Evolutionary conservation across 2,888 invertebrate species (phyloP).

Genomic region (Protodeltote pygarga): DNA sequence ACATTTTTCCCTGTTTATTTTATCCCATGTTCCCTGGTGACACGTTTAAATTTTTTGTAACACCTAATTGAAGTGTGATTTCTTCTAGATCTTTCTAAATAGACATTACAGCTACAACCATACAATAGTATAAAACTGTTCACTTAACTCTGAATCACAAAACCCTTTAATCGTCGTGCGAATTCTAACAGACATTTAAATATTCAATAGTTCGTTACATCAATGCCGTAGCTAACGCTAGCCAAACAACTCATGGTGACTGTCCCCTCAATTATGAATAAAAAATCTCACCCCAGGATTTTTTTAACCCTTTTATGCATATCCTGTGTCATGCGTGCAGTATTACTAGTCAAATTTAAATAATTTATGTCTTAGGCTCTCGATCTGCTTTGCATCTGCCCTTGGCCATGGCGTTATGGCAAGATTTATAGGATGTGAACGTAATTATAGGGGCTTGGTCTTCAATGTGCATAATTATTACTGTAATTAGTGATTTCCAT

Average conservation of each 20-base stretch:
- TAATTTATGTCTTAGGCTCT: slow-evolving; percentile 81
- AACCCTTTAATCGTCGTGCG: slow-evolving; percentile 70
- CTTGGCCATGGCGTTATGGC: slow-evolving; percentile 48
- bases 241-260: slow-evolving; percentile 64
- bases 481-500: slow-evolving; percentile 16
- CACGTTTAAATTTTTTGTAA: no score
- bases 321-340: slow-evolving; percentile 81
- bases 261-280: slow-evolving; percentile 65
- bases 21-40: neutral
- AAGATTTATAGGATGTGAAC: slow-evolving; percentile 47
- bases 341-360: slow-evolving; percentile 86
- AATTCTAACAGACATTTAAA: slow-evolving; percentile 65
- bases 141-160: slow-evolving; percentile 18
- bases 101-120: no score
- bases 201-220: slow-evolving; percentile 75
- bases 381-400: slow-evolving; percentile 78
- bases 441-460: slow-evolving; percentile 32
- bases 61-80: no score
- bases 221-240: slow-evolving; percentile 71
- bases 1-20: neutral
- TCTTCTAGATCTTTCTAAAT: neutral
- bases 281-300: slow-evolving; percentile 78
- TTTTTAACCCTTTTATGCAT: slow-evolving; percentile 85
- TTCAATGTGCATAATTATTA: slow-evolving; percentile 24
- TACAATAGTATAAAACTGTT: slow-evolving; percentile 18